Percentiles rank a stretch among this genome's conserved stretches.
phyloP scores from a whole-genome alignment of 2,797 vertebrate species.

The Simalia tracyae region DNA sequence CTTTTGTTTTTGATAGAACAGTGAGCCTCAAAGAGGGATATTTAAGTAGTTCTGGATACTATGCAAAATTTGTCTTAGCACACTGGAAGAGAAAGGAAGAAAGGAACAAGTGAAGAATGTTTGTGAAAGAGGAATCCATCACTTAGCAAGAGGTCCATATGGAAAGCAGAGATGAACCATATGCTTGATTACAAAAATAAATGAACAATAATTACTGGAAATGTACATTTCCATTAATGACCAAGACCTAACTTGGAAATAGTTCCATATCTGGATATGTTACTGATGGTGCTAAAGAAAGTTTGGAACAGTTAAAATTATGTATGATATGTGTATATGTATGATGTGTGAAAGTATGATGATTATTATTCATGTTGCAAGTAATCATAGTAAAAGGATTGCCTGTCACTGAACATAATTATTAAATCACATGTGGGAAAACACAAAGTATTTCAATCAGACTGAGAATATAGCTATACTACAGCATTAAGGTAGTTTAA shows the following conservation, averaged over 20 bases:
- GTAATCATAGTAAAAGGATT: background rate
- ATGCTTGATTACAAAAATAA: background rate
- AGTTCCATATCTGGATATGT: background rate
- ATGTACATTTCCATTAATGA: background rate
- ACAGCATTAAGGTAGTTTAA: background rate
- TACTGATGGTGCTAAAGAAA: slow-evolving; percentile 1
- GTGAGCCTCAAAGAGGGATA: background rate
- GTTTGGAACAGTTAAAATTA: background rate
- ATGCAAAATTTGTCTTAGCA: background rate
- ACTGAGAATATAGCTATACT: background rate
- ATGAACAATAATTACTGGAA: background rate
- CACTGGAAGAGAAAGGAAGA: background rate
- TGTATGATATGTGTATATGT: background rate
- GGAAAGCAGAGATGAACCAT: background rate
- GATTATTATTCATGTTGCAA: background rate
- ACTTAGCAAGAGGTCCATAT: background rate
- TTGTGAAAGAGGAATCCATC: background rate
- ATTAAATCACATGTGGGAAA: background rate
- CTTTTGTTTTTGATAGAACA: background rate
- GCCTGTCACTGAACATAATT: background rate
- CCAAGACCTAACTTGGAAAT: background rate
- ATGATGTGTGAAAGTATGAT: background rate
- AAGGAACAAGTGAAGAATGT: background rate
- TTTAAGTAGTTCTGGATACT: background rate
- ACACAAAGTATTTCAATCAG: background rate